Evolutionary conservation across 2,797 vertebrate species (phyloP), one percentile per base, ranked within the genome.

Genomic region (Sphenopsis melanotis): DNA sequence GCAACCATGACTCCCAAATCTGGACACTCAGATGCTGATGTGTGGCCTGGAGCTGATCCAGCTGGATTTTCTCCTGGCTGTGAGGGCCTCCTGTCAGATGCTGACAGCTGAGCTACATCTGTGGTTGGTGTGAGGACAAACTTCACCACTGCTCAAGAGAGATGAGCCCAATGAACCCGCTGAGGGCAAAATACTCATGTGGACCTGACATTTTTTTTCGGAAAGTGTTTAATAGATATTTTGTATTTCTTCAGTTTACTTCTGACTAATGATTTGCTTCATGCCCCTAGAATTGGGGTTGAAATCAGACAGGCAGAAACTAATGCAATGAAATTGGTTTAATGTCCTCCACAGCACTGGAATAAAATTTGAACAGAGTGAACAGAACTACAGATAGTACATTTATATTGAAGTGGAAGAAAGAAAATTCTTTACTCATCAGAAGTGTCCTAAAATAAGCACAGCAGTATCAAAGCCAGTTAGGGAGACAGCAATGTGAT

Each of bases 391-490:
- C 69, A 87, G 65, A 78, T 21, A 89, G 41, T 56, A 81, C 88
- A 79, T 83, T 93, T 91, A 89, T 93, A 57, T 61, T 11, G 2
- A 90, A 90, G 55, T 30, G 47, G 77, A 93, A 93, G 57, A 91
- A 95, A 87, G 92, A 95, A 97, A 96, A 83, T 95, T 82, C 34
- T 92, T 93, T 71, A 74, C 27, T 92, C 72, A 93, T 94, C 94
- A 94, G 65, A 83, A 49, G 6, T 36, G 29, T 68, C 88, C 69
- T 82, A 90, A 95, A 94, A 95, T 79, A 88, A 94, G 32, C 74
- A 70, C 46, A 90, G n/a, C 12, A 37, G 37, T 94, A 95, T 88
- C 85, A 94, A 91, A 93, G 55, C 16, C 72, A 90, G 55, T 88
- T 89, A 96, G 47, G 39, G 23, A 93, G 80, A 79, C 41, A 71